Conservation (phyloP, 2,888 invertebrate species). For the Dryocosmus kuriphilus region DNA sequence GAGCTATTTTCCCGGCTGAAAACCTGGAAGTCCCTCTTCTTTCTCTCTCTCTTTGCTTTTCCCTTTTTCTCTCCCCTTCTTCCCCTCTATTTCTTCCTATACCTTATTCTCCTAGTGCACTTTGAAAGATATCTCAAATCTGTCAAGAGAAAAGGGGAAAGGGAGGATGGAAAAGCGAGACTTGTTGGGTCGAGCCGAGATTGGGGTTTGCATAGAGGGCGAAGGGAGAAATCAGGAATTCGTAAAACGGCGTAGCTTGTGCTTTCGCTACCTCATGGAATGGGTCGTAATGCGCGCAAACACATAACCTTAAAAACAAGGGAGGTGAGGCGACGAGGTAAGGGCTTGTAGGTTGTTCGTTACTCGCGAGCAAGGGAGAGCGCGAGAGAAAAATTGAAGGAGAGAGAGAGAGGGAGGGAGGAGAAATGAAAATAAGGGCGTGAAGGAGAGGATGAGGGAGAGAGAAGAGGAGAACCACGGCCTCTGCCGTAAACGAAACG, state of each 20-base stretch:
- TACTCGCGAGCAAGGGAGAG: slow-evolving; percentile 44
- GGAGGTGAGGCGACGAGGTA: slow-evolving; percentile 58
- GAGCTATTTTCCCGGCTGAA: slow-evolving; percentile 55
- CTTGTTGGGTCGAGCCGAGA: slow-evolving; percentile 33
- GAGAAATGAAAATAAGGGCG: slow-evolving; percentile 22
- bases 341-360: slow-evolving; percentile 46
- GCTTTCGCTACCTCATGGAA: slow-evolving; percentile 62
- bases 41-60: not conserved
- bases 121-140: slow-evolving; percentile 47
- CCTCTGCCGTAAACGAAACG: slow-evolving; percentile 75
- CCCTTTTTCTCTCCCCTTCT: slow-evolving; percentile 2
- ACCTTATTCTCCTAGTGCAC: slow-evolving; percentile 34
- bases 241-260: slow-evolving; percentile 69
- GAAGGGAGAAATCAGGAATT: slow-evolving; percentile 69
- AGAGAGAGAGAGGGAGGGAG: slow-evolving; percentile 39
- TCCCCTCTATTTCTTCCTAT: slow-evolving; percentile 35
- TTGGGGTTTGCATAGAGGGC: slow-evolving; percentile 50
- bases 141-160: slow-evolving; percentile 45
- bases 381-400: slow-evolving; percentile 22
- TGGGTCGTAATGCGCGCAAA: slow-evolving; percentile 73
- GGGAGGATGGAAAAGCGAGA: not conserved
- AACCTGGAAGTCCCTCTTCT: slow-evolving; percentile 27
- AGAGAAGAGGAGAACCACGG: slow-evolving; percentile 45
- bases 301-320: slow-evolving; percentile 75
- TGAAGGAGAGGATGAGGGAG: too few relatives aligned